These are phyloP conservation scores for Cancer borealis DNA, from an alignment of 2,888 invertebrate genomes.

Conservation along the genomic window DNA sequence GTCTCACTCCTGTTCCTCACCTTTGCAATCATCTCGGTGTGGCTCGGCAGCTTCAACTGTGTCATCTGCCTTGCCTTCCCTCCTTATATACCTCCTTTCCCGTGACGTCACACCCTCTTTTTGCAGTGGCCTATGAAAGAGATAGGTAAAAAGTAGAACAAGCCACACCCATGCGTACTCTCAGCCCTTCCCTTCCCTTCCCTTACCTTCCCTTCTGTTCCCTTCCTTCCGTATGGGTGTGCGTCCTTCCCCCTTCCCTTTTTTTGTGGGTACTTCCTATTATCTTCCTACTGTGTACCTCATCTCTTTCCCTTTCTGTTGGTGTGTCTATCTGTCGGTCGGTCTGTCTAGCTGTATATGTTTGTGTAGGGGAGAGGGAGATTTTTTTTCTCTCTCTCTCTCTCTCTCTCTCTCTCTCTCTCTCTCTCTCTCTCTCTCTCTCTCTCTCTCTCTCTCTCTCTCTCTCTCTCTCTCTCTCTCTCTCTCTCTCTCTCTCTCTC, in stretches of 20 bases:
- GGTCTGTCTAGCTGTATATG: too few species aligned
- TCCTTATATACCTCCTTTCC: not conserved
- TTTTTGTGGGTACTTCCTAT: too few species aligned
- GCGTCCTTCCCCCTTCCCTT: not conserved
- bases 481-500: conserved; percentile 20
- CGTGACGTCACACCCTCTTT: not conserved
- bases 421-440: not conserved
- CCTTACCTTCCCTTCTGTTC: not conserved
- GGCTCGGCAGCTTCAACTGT: not conserved
- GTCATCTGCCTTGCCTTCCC: not conserved
- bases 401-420: not conserved
- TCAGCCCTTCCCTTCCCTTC: not conserved
- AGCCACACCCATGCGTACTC: not conserved
- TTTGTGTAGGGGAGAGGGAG: too few species aligned
- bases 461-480: conserved; percentile 15
- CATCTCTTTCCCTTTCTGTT: too few species aligned
- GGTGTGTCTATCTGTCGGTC: too few species aligned
- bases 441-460: not conserved
- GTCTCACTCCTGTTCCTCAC: not conserved
- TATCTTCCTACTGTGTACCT: too few species aligned
- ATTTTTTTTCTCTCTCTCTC: not conserved
- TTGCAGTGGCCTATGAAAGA: conserved; percentile 1
- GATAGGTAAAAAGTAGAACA: conserved; percentile 1
- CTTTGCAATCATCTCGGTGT: not conserved
- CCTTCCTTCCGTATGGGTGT: not conserved